Evolutionary conservation across 1,140 invertebrate species (phyloP), one percentile per base, ranked within the genome.

Genomic region (Pseudomyrmex sp.): DNA sequence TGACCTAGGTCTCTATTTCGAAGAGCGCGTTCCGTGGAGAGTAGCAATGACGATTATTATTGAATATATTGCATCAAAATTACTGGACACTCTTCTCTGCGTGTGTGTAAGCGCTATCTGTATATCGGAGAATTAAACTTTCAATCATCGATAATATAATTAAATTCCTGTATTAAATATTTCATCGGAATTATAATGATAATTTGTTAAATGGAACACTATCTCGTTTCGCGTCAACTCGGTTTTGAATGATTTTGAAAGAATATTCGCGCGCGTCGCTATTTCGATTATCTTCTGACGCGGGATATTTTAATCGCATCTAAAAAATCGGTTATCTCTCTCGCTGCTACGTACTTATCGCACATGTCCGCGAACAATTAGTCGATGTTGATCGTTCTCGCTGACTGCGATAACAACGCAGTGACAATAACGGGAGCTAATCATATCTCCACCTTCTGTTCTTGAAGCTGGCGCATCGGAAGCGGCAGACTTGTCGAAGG

Each of bases 401-500:
- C 12, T n/a, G 3, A 46, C 35, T 79, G 20, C 10, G 10, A 68
- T 69, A 58, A 35, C 35, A 61, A 58, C 23, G 7, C 2, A 5
- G 20, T 59, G 4, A 35, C 26, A 66, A 44, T 26, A 50, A 4
- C 23, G 12, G 23, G 1, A 48, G 35, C 56, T 79, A 59, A 48
- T 26, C 9, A 12, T 70, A 79, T 79, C 18, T 69, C 4, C 2
- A 15, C 46, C 3, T 61, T 75, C 9, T 82, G 10, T 75, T 75
- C 5, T 75, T 63, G 65, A 85, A 89, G 85, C 62, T 5, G 77
- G 10, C 58, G 65, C 70, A 65, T 75, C 56, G 56, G 86, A 82
- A 82, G 35, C 58, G 73, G 52, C 46, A 70, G 18, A 15, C 23
- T 65, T 66, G 50, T 44, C 46, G 10, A 59, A 8, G 23, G 69